Percentiles rank a stretch among this genome's conserved stretches.
phyloP scores from a whole-genome alignment of 2,797 vertebrate species.

The Cossypha niveicapilla region DNA sequence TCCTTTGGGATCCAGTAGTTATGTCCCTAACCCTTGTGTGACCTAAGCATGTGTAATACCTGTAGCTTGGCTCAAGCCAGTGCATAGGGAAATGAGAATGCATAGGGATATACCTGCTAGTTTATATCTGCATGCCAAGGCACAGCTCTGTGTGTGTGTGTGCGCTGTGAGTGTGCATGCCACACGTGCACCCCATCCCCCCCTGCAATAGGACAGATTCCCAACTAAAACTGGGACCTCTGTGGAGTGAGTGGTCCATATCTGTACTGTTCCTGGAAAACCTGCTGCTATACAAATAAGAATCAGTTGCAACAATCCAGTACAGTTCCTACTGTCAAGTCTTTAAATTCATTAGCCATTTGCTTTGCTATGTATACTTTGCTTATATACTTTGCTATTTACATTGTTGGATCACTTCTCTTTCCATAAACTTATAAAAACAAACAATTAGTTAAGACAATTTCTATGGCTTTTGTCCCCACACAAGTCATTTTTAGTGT shows the following conservation, averaged over 20 bases:
- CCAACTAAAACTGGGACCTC: neutral
- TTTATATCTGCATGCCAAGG: neutral
- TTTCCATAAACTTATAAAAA: slow-evolving; percentile 9
- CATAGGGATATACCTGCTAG: neutral
- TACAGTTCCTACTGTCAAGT: neutral
- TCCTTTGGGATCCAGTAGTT: neutral
- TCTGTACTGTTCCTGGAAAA: neutral
- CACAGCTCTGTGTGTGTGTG: neutral
- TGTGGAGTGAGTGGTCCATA: neutral
- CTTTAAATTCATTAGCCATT: neutral
- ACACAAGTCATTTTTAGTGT: neutral
- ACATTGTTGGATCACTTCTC: neutral
- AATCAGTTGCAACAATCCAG: neutral
- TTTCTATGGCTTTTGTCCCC: neutral
- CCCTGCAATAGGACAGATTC: neutral
- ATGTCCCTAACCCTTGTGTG: neutral
- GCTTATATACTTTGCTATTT: neutral
- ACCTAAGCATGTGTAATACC: neutral
- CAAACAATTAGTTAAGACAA: slow-evolving; percentile 42
- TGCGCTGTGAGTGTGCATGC: neutral
- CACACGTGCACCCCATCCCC: neutral
- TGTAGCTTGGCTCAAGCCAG: neutral
- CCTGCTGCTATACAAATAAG: neutral
- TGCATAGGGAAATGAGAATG: neutral
- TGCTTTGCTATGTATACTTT: too few relatives aligned